Conservation (phyloP, 2,888 invertebrate species). For the Uropetala carovei region DNA sequence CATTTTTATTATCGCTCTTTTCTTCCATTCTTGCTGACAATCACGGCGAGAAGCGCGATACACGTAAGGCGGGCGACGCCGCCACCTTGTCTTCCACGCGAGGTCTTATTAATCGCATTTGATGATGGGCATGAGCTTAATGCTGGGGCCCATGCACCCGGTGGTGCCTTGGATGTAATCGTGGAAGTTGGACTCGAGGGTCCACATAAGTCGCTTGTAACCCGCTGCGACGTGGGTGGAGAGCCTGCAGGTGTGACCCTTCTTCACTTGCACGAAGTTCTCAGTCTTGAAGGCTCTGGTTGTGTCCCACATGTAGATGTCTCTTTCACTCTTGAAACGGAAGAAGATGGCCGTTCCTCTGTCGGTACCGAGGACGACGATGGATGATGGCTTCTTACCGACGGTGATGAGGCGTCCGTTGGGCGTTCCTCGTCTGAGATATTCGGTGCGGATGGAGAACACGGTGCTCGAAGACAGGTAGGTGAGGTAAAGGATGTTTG, state of each 20-base stretch:
- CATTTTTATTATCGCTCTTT: neutral
- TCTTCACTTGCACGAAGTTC: constrained; percentile 79
- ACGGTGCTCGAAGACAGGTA: constrained; percentile 50
- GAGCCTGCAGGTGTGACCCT: constrained; percentile 79
- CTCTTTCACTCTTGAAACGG: constrained; percentile 76
- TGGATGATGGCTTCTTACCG: constrained; percentile 28
- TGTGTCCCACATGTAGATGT: constrained; percentile 77
- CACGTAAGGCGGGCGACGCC: neutral
- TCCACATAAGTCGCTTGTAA: constrained; percentile 80
- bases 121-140: constrained; percentile 79
- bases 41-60: neutral
- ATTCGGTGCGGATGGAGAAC: constrained; percentile 64
- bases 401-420: constrained; percentile 46
- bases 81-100: neutral
- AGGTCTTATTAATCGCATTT: constrained; percentile 72
- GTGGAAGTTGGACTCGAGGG: constrained; percentile 82
- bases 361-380: constrained; percentile 45
- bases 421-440: constrained; percentile 25
- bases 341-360: constrained; percentile 58
- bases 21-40: neutral
- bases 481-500: constrained; percentile 38
- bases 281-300: constrained; percentile 77
- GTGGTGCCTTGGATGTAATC: constrained; percentile 80
- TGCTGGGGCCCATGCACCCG: constrained; percentile 80
- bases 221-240: constrained; percentile 81